Evolutionary conservation across 2,113 vertebrate species (phyloP).

Genomic region (Tragelaphus scriptus): DNA sequence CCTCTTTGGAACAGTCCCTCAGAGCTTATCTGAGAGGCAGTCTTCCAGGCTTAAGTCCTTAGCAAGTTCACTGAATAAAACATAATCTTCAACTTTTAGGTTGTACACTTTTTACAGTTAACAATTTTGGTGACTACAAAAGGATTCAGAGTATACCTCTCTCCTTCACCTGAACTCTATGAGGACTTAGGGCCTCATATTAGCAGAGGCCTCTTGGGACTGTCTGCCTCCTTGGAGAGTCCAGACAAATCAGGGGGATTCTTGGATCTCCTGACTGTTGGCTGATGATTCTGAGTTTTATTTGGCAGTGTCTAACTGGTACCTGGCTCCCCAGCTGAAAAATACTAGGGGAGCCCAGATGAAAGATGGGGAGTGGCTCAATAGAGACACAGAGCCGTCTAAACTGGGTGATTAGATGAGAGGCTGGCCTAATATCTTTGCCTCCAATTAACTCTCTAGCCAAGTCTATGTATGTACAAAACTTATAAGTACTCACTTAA

Average conservation of each 20-base stretch:
- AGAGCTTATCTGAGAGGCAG: neutral
- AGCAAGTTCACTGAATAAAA: neutral
- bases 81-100: neutral
- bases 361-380: neutral
- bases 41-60: neutral
- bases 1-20: neutral
- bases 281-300: neutral
- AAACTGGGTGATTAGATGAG: neutral
- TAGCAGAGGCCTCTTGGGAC: neutral
- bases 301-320: neutral
- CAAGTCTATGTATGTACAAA: neutral
- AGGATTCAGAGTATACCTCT: neutral
- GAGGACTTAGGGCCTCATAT: neutral
- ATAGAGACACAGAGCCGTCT: neutral
- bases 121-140: neutral
- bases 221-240: neutral
- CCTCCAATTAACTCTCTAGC: neutral
- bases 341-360: neutral
- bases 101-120: neutral
- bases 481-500: neutral
- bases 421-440: neutral
- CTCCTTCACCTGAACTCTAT: neutral
- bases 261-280: neutral
- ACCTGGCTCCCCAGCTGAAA: neutral
- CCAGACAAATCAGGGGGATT: neutral